Evolutionary conservation across 2,113 vertebrate genomes (phyloP), one percentile per base, ranked within the genome.

Genomic region (Apteryx mantelli): DNA sequence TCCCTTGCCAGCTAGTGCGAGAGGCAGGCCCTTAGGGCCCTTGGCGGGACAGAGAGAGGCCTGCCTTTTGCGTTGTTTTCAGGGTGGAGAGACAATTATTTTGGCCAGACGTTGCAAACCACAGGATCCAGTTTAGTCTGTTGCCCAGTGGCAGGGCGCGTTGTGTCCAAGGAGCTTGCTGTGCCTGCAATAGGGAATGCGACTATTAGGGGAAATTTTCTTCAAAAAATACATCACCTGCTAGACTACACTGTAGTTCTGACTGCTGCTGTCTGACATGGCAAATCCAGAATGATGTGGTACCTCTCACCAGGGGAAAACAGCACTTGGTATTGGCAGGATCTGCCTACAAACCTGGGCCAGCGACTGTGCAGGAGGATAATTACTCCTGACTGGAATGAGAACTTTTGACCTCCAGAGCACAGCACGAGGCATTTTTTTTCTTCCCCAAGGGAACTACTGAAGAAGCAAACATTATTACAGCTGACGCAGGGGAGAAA

Each of bases 121-220:
- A 0, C 2, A 64, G 11, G 8, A 16, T 63, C 36, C 14, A 4
- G n/a, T 81, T 73, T 5, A 71, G 25, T 34, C 1, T 1, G 2
- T 0, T 42, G 36, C 10, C 30, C n/a, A 2, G 38, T 25, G 36
- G 18, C 48, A 65, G 56, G 26, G 18, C 0, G 0, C 34, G 1
- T 24, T 42, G n/a, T 58, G 3, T 26, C 74, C 26, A 32, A 50
- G 78, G n/a, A 66, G 36, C 50, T 75, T 66, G 28, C 82, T 24
- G 55, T 58, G 18, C 20, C 17, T 50, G 38, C 22, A n/a, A 32
- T 4, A 40, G 1, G 30, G n/a, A 16, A 13, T 5, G 24, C 6
- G n/a, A 15, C 34, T 44, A 4, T 0, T 1, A 26, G 6, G 30
- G 56, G n/a, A 38, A 50, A 46, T 46, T 9, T 38, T 42, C n/a